These are phyloP conservation scores for Seira musarum DNA, from an alignment of 2,888 invertebrate genomes.

Conservation along the genomic window DNA sequence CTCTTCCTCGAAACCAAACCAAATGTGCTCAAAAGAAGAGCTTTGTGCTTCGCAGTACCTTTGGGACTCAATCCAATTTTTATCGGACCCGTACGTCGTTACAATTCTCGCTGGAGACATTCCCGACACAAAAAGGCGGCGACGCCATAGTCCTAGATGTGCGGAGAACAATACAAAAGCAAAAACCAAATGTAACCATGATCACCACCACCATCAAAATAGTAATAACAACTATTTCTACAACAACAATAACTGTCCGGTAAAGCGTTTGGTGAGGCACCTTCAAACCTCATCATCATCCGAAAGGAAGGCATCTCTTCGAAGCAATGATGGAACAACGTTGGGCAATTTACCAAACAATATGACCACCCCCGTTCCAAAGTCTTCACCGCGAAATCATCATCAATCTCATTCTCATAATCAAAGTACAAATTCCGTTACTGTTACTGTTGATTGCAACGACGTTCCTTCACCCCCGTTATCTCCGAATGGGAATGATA, in stretches of 20 bases:
- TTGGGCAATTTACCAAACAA: slow-evolving; percentile 18
- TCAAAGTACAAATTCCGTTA: slow-evolving; percentile 55
- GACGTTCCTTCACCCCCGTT: slow-evolving; percentile 41
- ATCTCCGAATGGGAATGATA: slow-evolving; percentile 30
- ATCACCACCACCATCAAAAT: slow-evolving; percentile 41
- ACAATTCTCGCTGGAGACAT: slow-evolving; percentile 63
- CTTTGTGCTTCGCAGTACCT: slow-evolving; percentile 67
- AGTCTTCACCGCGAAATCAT: slow-evolving; percentile 60
- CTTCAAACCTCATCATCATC: slow-evolving; percentile 45
- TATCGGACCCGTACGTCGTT: slow-evolving; percentile 68
- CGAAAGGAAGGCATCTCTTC: slow-evolving; percentile 43
- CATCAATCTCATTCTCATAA: slow-evolving; percentile 56
- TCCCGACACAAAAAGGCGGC: slow-evolving; percentile 35
- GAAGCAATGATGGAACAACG: slow-evolving; percentile 33
- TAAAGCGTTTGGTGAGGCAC: slow-evolving; percentile 48
- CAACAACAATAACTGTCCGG: slow-evolving; percentile 51
- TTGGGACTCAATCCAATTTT: slow-evolving; percentile 67
- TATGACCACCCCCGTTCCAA: slow-evolving; percentile 44
- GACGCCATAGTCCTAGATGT: neutral
- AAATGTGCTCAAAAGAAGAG: slow-evolving; percentile 43
- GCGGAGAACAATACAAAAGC: slow-evolving; percentile 25
- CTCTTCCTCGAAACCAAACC: slow-evolving; percentile 48
- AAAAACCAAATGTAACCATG: neutral
- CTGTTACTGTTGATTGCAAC: too few species aligned
- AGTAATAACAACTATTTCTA: slow-evolving; percentile 50